Evolutionary conservation across 2,888 invertebrate species (phyloP), one percentile per base, ranked within the genome.

Genomic region (Mythimna loreyi): DNA sequence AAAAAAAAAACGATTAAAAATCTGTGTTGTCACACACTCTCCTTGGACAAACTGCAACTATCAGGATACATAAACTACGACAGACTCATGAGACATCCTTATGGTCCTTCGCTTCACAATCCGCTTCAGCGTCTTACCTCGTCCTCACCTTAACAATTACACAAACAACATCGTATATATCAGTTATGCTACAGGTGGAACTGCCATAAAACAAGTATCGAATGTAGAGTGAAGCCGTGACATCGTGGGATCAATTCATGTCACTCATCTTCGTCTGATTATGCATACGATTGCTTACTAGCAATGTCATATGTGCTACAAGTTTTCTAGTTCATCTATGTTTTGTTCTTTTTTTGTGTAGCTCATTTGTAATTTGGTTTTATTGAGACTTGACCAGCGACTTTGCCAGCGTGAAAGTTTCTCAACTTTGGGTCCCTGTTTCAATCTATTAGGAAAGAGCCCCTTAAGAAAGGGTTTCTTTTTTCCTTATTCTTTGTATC

Each of bases 161-260:
- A 63, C 72, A 82, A 76, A 60, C 67, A 76, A n/a, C 11, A 79
- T 52, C 19, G 49, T 36, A 50, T 23, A 47, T 52, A 62, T 64
- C 52, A 59, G 43, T 52, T 62, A 56, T 7, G 25, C 36, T 43
- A 57, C 56, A 60, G 25, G 58, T 78, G 55, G 53, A 59, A 52
- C 45, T 58, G n/a, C 45, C 50, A 62, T 70, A 59, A 55, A 66
- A 62, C 49, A 66, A 66, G 72, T 47, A 77, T 53, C 28, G 60
- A 78, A 78, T 81, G 66, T 67, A 21, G 72, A 75, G 55, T 75
- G 45, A 2, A 67, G 66, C 63, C 80, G 43, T 72, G 82, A 68
- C 65, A 74, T 33, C 53, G 57, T 52, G 9, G 3, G 30, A 55
- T 36, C 36, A 53, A 63, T 60, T 63, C n/a, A 53, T 66, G 45